Evolutionary conservation across 2,113 vertebrate genomes (phyloP), one percentile per base, ranked within the genome.

Genomic region (Malurus alboscapulatus): DNA sequence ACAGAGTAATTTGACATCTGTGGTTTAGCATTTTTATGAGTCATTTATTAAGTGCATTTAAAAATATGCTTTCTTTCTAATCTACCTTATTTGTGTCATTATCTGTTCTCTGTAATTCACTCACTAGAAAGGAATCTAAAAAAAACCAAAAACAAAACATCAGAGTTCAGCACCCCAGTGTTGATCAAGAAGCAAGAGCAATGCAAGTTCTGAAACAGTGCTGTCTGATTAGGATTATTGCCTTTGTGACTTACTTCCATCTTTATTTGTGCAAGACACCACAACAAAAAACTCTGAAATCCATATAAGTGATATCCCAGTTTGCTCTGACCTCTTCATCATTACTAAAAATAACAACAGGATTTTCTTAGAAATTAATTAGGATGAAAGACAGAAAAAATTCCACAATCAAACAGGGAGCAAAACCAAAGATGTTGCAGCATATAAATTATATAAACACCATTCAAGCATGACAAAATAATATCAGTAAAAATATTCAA

Each of bases 11-110:
- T 92, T 69, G 54, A 80, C 78, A 93, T 91, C 53, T 83, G 58
- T 63, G 54, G 36, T 81, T 88, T 92, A 62, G 54, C 32, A 85
- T 89, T 81, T 91, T 85, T 84, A 54, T 93, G 84, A 94, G 47
- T 93, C 66, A 94, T 76, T 83, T 89, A 95, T 90, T 90, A 96
- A 73, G 38, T 47, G 17, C 54, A 83, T 89, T 92, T 94, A 30
- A 92, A 89, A 95, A 94, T 69, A 83, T 40, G 61, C 24, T 89
- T 95, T 83, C 9, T 27, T 87, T 90, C 44, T 91, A 84, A 93
- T 93, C 61, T 85, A 44, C 74, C 38, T 94, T 72, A 51, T 74
- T 94, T 82, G 12, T 92, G 59, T 91, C 27, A 85, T 92, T 93
- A 83, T 73, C 21, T 79, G 32, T 76, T 92, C 74, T 77, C 55